Evolutionary conservation across 2,797 vertebrate genomes (phyloP).

Genomic region (Mareca penelope): DNA sequence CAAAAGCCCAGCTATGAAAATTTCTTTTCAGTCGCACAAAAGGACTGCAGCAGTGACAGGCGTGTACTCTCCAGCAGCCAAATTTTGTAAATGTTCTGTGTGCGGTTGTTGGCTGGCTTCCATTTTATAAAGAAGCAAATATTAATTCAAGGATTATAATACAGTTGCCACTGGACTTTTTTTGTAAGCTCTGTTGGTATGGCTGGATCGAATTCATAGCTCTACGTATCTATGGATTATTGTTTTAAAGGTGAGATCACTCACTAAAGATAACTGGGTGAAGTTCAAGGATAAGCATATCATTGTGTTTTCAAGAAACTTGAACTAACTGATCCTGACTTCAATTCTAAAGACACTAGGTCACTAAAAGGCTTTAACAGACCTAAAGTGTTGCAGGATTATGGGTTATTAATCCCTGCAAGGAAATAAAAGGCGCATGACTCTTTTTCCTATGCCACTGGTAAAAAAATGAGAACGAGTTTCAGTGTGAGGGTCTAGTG

Average conservation of each 20-base stretch:
- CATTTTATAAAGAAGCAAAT: neutral
- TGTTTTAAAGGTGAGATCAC: neutral
- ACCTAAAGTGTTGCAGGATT: neutral
- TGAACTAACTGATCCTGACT: neutral
- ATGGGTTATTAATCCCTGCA: neutral
- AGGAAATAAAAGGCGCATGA: neutral
- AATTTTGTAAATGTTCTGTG: neutral
- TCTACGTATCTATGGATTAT: neutral
- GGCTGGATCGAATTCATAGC: neutral
- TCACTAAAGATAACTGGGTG: neutral
- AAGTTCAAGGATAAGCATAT: neutral
- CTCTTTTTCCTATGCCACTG: neutral
- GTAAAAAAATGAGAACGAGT: neutral
- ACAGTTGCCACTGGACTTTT: neutral
- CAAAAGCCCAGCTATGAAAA: neutral
- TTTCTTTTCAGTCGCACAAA: neutral
- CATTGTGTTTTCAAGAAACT: neutral
- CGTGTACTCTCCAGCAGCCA: neutral
- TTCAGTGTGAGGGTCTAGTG: neutral
- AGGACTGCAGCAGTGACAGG: neutral
- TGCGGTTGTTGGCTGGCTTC: neutral
- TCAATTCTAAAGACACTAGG: neutral
- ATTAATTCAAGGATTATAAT: neutral
- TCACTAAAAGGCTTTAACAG: neutral
- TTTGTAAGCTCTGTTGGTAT: neutral